phyloP scores from a whole-genome alignment of 2,888 invertebrate genomes.

The Sesia bembeciformis region DNA sequence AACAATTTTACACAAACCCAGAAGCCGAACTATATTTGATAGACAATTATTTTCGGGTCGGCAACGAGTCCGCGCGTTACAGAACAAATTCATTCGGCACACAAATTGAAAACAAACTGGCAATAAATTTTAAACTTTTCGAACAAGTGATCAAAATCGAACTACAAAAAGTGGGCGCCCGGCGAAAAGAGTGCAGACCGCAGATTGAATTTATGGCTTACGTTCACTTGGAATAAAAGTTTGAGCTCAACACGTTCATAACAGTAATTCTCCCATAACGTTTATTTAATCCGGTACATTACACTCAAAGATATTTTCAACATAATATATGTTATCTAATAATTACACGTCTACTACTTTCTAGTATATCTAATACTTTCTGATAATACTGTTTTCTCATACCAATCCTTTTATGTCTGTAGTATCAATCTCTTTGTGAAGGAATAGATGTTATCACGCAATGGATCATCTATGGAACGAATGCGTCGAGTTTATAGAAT shows the following conservation, averaged over 20 bases:
- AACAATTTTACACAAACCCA: slow-evolving; percentile 5
- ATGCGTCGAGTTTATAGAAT: too few relatives aligned
- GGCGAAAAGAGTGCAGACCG: slow-evolving; percentile 50
- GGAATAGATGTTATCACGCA: too few relatives aligned
- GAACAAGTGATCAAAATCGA: slow-evolving; percentile 64
- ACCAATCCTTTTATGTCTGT: too few relatives aligned
- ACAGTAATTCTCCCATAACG: too few relatives aligned
- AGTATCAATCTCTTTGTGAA: too few relatives aligned
- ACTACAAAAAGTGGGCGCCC: slow-evolving; percentile 55
- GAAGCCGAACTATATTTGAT: slow-evolving; percentile 21
- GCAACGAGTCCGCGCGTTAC: slow-evolving; percentile 1
- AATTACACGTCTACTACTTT: too few relatives aligned
- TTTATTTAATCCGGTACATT: too few relatives aligned
- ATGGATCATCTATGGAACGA: too few relatives aligned
- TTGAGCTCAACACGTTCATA: not conserved
- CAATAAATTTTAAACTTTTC: slow-evolving; percentile 66
- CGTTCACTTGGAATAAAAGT: not conserved
- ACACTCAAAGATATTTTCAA: too few relatives aligned
- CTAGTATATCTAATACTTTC: too few relatives aligned
- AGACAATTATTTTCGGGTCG: slow-evolving; percentile 33
- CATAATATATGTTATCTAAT: too few relatives aligned
- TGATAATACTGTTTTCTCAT: too few relatives aligned
- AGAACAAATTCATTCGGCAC: slow-evolving; percentile 28
- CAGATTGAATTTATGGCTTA: slow-evolving; percentile 60
- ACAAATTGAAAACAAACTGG: slow-evolving; percentile 53